Evolutionary conservation across 2,113 vertebrate genomes (phyloP), one percentile per base, ranked within the genome.

Genomic region (Anseranas semipalmata): DNA sequence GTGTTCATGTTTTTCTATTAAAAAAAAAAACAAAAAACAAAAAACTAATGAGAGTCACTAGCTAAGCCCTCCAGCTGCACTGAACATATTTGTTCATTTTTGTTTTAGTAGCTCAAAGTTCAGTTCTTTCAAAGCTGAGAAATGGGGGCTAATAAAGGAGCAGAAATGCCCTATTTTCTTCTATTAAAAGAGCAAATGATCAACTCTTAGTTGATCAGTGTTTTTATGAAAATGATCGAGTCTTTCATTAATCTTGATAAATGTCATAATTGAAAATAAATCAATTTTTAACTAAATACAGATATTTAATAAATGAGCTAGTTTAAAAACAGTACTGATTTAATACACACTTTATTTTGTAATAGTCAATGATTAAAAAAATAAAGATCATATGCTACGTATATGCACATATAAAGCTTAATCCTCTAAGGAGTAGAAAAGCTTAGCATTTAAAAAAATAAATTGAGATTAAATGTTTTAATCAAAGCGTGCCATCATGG

Each of bases 1-100:
- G 7, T 83, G 22, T 41, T 53, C 43, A 0, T 50, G 4, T 43
- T 85, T 75, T 71, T 43, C 53, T 0, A 0, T 16, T 13, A 7
- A 77, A 71, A 83, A 32, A 43, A 59, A 32, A n/a, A 39, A 30
- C 43, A 46, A 28, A 12, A 11, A 59, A 59, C 20, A 50, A 56
- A 24, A 35, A 60, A 13, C 17, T 41, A 18, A 12, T 25, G 8
- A 83, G 8, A 80, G 11, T 88, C 11, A 30, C 18, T 63, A 66
- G 24, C 39, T 41, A 45, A 28, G 37, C n/a, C 32, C 22, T 90
- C 19, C n/a, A 82, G 37, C 62, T 59, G 17, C 67, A 56, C 10
- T 1, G 4, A 46, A 55, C 8, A 12, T 81, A 25, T 27, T 58
- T n/a, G 7, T 43, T 50, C 9, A 30, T 39, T 15, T 65, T 74